Conservation (phyloP, 2,797 vertebrate species). For the Channa striata region DNA sequence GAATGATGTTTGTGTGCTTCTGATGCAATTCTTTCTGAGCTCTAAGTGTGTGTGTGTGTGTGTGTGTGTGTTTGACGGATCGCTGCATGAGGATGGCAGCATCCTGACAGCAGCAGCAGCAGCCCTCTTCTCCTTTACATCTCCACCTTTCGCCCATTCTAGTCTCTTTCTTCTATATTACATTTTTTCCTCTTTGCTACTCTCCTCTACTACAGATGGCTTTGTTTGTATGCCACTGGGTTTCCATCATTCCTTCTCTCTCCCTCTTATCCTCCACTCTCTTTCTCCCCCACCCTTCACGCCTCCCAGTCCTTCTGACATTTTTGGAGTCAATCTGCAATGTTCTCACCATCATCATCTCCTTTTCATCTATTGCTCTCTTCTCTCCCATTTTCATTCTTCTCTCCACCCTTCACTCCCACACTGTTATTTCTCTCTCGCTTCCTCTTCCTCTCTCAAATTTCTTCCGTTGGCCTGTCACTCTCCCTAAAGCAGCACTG, state of each 20-base stretch:
- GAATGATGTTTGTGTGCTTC: conserved; percentile 33
- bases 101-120: conserved; percentile 41
- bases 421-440: background rate
- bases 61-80: conserved; percentile 27
- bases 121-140: background rate
- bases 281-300: conserved; percentile 32
- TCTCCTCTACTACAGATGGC: conserved; percentile 45
- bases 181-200: background rate
- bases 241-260: conserved; percentile 15
- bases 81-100: conserved; percentile 34
- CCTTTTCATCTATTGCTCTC: conserved; percentile 58
- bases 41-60: conserved; percentile 25
- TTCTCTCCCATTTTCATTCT: conserved; percentile 40
- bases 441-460: conserved; percentile 14
- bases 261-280: conserved; percentile 32
- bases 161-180: background rate
- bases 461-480: conserved; percentile 44
- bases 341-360: conserved; percentile 57
- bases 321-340: conserved; percentile 49
- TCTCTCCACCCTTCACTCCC: conserved; percentile 37
- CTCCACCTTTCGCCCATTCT: conserved; percentile 8
- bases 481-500: conserved; percentile 54
- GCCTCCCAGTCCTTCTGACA: conserved; percentile 29
- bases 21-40: conserved; percentile 40
- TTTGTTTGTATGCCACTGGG: conserved; percentile 67